Percentiles rank a stretch among this genome's conserved stretches.
These are phyloP conservation scores for Napeogenes inachia DNA, from an alignment of 2,888 invertebrate species.

Conservation along the genomic window DNA sequence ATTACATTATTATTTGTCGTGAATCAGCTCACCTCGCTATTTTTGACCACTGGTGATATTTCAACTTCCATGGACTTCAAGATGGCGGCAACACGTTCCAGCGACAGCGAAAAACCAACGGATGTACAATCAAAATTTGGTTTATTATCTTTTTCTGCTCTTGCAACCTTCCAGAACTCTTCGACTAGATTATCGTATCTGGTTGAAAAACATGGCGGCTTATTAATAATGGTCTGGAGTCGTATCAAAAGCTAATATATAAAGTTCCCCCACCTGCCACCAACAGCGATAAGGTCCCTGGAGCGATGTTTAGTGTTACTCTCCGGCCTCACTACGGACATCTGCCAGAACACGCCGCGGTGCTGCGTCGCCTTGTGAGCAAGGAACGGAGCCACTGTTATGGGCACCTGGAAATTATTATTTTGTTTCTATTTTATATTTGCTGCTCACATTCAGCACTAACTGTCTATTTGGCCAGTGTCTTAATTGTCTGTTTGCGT, in stretches of 20 bases:
- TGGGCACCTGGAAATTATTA: conserved; percentile 69
- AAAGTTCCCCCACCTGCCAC: conserved; percentile 79
- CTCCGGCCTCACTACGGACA: conserved; percentile 49
- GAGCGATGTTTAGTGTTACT: conserved; percentile 59
- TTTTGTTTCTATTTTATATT: neutral
- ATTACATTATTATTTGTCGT: too few relatives aligned
- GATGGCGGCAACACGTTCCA: conserved; percentile 83
- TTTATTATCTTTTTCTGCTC: conserved; percentile 50
- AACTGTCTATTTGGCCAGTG: too few relatives aligned
- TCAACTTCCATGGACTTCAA: conserved; percentile 81
- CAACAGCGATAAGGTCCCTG: conserved; percentile 87
- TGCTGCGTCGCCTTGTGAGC: conserved; percentile 74
- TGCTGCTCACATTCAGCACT: neutral
- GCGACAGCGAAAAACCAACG: conserved; percentile 89
- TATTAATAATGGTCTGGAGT: neutral
- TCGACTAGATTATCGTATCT: conserved; percentile 88
- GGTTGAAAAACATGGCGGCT: conserved; percentile 9
- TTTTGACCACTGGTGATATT: conserved; percentile 73
- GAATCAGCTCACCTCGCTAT: conserved; percentile 54
- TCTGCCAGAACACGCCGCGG: conserved; percentile 79
- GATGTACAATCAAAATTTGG: conserved; percentile 66
- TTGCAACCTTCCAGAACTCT: conserved; percentile 79
- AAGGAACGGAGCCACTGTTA: conserved; percentile 70
- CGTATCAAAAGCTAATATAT: neutral
- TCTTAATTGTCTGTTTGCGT: too few relatives aligned